These are phyloP conservation scores for Heliconius nattereri DNA, from an alignment of 1,140 invertebrate genomes.

Conservation along the genomic window DNA sequence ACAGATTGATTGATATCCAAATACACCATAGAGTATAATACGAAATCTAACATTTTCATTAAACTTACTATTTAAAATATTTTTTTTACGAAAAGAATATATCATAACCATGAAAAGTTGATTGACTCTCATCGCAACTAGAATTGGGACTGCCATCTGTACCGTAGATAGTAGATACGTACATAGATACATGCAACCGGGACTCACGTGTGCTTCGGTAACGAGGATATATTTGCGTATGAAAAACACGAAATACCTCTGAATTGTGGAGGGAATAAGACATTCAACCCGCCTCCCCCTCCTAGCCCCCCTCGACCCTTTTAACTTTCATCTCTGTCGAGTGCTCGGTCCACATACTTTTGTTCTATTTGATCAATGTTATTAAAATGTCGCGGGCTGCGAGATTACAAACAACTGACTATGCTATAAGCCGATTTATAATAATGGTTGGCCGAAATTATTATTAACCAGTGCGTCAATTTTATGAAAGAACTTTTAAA, in stretches of 20 bases:
- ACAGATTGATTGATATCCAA: no score
- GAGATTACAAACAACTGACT: slow-evolving; percentile 76
- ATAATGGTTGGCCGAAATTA: slow-evolving; percentile 40
- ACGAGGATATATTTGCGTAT: slow-evolving; percentile 82
- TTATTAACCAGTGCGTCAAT: slow-evolving; percentile 18
- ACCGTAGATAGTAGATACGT: slow-evolving; percentile 10
- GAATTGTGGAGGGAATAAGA: slow-evolving; percentile 81
- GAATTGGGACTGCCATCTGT: slow-evolving; percentile 9
- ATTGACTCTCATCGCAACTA: neutral
- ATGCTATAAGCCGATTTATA: slow-evolving; percentile 49
- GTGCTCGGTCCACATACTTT: slow-evolving; percentile 81
- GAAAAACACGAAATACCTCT: slow-evolving; percentile 81
- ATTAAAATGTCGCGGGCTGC: slow-evolving; percentile 79
- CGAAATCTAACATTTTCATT: no score
- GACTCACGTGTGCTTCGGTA: slow-evolving; percentile 76
- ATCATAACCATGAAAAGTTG: neutral
- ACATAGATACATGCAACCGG: slow-evolving; percentile 62
- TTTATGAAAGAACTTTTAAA: neutral
- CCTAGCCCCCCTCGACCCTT: slow-evolving; percentile 72
- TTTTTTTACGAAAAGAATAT: neutral
- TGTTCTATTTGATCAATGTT: slow-evolving; percentile 82
- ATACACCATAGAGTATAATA: no score
- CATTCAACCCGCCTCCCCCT: slow-evolving; percentile 74
- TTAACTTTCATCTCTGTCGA: slow-evolving; percentile 81
- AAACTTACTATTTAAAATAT: no score